Evolutionary conservation across 2,888 invertebrate genomes (phyloP), one percentile per base, ranked within the genome.

Genomic region (Agonopterix alstromeriana): DNA sequence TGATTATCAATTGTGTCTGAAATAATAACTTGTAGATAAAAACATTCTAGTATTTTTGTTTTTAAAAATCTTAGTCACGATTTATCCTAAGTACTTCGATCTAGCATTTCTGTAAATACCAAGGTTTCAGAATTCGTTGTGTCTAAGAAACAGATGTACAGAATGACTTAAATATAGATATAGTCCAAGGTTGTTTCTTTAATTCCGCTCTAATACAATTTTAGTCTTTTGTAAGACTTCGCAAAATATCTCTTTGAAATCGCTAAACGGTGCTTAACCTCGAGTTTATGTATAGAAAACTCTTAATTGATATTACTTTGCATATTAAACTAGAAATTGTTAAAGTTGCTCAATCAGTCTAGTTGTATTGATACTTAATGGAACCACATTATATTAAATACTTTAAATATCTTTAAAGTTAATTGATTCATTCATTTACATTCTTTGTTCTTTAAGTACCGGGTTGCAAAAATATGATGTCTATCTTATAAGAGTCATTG

Each of bases 101-200:
- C 65, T 69, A 67, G 58, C 63, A 56, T 68, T 73, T 70, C 62
- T 65, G 65, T 58, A 71, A 76, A 75, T 77, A 79, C 68, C 77
- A 78, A 78, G 79, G 78, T 60, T 70, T 52, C 52, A 50, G 61
- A 67, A 61, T 56, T 55, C 56, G 59, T 61, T 68, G 9, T 36
- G n/a, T 5, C 9, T n/a, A n/a, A 10, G n/a, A 38, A 38, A 38
- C 27, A 27, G 27, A 27, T 27, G n/a, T 8, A 43, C 43, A 12
- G 27, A 42, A 42, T 42, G 42, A 42, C 14, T 10, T 42, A 11
- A 42, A 10, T 60, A 51, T 59, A 65, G 27, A 77, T 74, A 63
- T 73, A 61, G 73, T 56, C 60, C 74, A 69, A 76, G 76, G 78
- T 63, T 66, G 57, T 47, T 35, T 14, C 45, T 57, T 53, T 48